These are phyloP conservation scores for Lucilia sericata DNA, from an alignment of 1,140 invertebrate genomes.

Conservation along the genomic window DNA sequence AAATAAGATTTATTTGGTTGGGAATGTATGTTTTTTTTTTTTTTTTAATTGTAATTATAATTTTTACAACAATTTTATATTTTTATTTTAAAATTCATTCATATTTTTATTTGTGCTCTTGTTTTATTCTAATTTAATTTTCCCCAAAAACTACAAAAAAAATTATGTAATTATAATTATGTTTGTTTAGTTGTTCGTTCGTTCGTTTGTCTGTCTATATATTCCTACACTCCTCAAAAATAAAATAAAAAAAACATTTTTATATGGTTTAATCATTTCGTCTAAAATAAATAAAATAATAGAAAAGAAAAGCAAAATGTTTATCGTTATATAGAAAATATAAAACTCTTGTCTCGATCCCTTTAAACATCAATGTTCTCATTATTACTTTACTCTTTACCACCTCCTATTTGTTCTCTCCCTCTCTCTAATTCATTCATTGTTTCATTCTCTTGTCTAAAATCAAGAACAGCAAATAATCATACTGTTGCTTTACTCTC, in stretches of 20 bases:
- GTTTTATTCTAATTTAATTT: slow-evolving; percentile 33
- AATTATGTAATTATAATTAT: slow-evolving; percentile 36
- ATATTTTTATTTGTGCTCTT: not conserved
- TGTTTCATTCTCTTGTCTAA: not conserved
- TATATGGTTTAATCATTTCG: slow-evolving; percentile 14
- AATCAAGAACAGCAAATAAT: too few relatives aligned
- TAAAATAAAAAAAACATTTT: not conserved
- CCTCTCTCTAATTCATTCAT: not conserved
- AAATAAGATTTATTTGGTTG: not conserved
- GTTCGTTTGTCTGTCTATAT: not conserved
- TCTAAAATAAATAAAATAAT: not conserved
- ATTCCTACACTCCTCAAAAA: not conserved
- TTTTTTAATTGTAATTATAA: not conserved
- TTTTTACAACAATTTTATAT: not conserved
- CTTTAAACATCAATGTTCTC: not conserved
- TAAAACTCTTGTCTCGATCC: not conserved
- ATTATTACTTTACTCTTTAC: not conserved
- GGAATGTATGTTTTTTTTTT: slow-evolving; percentile 24
- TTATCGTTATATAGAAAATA: not conserved
- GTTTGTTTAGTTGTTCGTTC: not conserved
- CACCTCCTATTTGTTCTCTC: not conserved
- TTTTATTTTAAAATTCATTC: not conserved
- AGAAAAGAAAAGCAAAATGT: not conserved
- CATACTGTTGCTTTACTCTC: too few relatives aligned
- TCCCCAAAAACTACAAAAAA: not conserved